These are phyloP conservation scores for Machaerirhynchus nigripectus DNA, from an alignment of 2,113 vertebrate species.

Conservation along the genomic window DNA sequence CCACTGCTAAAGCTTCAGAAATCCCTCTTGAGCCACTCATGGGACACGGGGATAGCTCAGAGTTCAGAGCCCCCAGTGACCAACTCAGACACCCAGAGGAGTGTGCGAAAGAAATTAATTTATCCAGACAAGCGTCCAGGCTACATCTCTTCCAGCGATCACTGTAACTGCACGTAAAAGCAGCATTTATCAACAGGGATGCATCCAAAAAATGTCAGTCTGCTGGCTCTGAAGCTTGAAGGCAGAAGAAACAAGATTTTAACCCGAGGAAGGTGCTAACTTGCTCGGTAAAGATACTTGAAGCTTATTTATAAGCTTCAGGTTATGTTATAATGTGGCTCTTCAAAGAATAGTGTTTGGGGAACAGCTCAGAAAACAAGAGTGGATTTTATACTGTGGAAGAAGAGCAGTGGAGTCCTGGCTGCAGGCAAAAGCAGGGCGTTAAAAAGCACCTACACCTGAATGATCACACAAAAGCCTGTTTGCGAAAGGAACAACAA, in stretches of 20 bases:
- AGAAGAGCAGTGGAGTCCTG: background rate
- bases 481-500: background rate
- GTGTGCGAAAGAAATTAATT: background rate
- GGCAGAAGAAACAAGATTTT: background rate
- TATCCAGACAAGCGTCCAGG: background rate
- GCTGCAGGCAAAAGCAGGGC: background rate
- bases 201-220: background rate
- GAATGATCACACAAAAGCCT: background rate
- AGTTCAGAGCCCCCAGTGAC: background rate
- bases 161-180: background rate
- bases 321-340: background rate
- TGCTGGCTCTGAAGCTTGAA: background rate
- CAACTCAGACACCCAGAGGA: background rate
- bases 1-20: background rate
- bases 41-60: rapidly evolving
- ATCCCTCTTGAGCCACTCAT: background rate
- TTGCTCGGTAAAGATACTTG: background rate
- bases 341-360: background rate
- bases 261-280: background rate
- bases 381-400: background rate
- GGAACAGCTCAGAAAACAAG: background rate
- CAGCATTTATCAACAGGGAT: background rate
- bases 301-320: background rate
- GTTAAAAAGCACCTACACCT: background rate
- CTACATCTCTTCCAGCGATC: rapidly evolving